A percentile compares a stretch with the other conserved stretches of the same genome.
Conservation (phyloP, 2,113 vertebrate species). For the Morone chrysops region DNA sequence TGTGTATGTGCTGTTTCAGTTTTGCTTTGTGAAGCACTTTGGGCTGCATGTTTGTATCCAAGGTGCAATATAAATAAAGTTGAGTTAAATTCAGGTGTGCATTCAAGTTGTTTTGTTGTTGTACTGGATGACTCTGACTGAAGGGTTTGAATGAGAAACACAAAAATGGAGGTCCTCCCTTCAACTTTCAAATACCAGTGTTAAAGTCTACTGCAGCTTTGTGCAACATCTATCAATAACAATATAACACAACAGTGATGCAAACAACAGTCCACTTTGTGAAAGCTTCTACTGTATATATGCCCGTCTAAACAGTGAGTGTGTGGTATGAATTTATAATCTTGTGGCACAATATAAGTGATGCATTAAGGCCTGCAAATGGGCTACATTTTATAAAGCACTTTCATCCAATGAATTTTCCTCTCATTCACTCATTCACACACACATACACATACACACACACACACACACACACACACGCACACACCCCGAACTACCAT, state of each 20-base stretch:
- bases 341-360: background rate
- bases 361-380: background rate
- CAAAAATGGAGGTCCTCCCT: background rate
- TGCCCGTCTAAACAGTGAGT: background rate
- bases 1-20: too few relatives aligned
- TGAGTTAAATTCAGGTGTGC: background rate
- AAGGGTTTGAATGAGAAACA: background rate
- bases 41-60: too few relatives aligned
- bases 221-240: background rate
- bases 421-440: background rate
- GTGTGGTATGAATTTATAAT: background rate
- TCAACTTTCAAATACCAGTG: background rate
- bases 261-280: background rate
- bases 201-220: background rate
- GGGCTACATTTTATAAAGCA: background rate
- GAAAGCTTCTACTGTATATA: background rate
- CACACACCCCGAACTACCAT: background rate
- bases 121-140: background rate
- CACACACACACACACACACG: too few relatives aligned
- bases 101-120: background rate
- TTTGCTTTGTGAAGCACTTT: too few relatives aligned
- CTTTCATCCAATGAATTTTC: background rate
- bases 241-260: background rate
- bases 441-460: too few relatives aligned
- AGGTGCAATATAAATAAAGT: too few relatives aligned